phyloP scores from a whole-genome alignment of 1,140 invertebrate genomes.

The Octopus sinensis region DNA sequence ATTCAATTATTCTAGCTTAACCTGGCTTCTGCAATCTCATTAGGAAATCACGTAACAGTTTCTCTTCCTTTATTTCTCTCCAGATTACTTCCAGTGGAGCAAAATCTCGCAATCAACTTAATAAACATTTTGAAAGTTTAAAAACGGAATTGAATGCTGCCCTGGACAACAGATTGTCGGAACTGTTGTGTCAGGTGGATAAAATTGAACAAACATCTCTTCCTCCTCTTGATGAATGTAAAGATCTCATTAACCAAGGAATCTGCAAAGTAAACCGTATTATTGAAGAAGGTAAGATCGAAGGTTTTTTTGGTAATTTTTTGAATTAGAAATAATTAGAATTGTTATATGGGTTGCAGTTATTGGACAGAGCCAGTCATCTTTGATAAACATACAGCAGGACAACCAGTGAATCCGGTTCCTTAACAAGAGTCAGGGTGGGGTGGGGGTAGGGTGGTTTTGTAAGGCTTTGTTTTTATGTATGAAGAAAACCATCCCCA shows the following conservation, averaged over 20 bases:
- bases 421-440: too few relatives aligned
- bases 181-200: conserved; percentile 36
- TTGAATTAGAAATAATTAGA: background rate
- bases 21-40: too few relatives aligned
- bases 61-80: conserved; percentile 9
- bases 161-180: conserved; percentile 30
- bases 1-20: too few relatives aligned
- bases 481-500: too few relatives aligned
- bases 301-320: background rate
- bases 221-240: conserved; percentile 37
- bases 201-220: conserved; percentile 32
- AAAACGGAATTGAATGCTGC: conserved; percentile 33
- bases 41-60: background rate
- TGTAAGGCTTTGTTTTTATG: too few relatives aligned
- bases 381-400: too few relatives aligned
- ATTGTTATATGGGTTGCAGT: background rate
- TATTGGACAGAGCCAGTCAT: too few relatives aligned
- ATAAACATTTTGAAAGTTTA: conserved; percentile 35
- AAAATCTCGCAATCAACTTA: conserved; percentile 30
- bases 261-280: conserved; percentile 33
- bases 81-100: conserved; percentile 39
- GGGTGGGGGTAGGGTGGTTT: too few relatives aligned
- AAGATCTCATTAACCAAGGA: conserved; percentile 38
- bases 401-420: too few relatives aligned
- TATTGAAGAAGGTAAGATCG: conserved; percentile 41